Conservation (phyloP, 2,797 vertebrate genomes). For the Anolis apletophallus region DNA sequence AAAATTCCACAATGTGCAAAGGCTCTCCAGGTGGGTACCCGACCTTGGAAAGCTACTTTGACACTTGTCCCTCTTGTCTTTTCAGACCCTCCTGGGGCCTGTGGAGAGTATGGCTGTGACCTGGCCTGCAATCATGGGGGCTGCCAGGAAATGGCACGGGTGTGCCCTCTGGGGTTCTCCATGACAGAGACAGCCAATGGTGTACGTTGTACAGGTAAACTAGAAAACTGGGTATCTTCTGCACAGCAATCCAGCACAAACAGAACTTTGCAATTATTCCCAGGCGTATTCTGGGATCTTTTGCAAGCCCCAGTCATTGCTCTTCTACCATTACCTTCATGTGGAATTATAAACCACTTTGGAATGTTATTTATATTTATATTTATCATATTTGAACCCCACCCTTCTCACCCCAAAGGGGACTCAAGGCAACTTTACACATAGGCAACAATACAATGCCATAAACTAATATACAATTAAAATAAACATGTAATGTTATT, state of each 20-base stretch:
- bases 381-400: no score
- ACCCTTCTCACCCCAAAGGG: no score
- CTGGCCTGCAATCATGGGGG: constrained; percentile 81
- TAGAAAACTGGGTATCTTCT: rapidly evolving
- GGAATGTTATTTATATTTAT: no score
- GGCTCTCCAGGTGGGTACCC: no score
- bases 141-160: constrained; percentile 82
- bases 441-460: no score
- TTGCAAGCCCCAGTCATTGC: not conserved
- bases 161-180: constrained; percentile 81
- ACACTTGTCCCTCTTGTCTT: not conserved
- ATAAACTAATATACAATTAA: no score
- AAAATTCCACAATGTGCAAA: no score
- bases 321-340: not conserved
- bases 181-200: constrained; percentile 80
- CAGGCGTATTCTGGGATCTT: not conserved
- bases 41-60: not conserved
- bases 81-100: constrained; percentile 65
- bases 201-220: constrained; percentile 78
- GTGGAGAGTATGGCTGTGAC: constrained; percentile 83
- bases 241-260: not conserved
- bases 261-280: not conserved
- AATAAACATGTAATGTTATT: no score
- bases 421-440: no score
- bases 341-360: not conserved